These are phyloP conservation scores for Rousettus madagascariensis DNA, from an alignment of 2,797 vertebrate species.

Conservation along the genomic window DNA sequence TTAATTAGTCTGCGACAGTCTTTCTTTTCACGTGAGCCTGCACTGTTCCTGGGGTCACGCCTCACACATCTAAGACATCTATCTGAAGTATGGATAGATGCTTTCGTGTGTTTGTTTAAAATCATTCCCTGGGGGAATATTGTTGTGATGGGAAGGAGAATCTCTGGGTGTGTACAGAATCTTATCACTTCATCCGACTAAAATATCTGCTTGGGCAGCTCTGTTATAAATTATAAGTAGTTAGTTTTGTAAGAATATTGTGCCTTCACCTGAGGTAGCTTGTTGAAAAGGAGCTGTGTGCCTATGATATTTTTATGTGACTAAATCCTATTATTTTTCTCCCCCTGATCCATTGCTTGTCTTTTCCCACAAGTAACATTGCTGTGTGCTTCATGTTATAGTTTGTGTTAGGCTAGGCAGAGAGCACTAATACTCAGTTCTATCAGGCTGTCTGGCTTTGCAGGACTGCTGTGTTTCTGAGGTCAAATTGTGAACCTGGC, in stretches of 20 bases:
- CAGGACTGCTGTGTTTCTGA: constrained; percentile 73
- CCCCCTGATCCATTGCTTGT: constrained; percentile 63
- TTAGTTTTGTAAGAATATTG: constrained; percentile 10
- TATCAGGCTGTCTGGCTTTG: constrained; percentile 66
- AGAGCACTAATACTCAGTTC: constrained; percentile 56
- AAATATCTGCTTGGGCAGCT: neutral
- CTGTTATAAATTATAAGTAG: constrained; percentile 4
- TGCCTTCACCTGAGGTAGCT: constrained; percentile 49
- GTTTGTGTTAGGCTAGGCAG: constrained; percentile 72
- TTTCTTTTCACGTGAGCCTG: constrained; percentile 49
- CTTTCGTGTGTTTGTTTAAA: constrained; percentile 50
- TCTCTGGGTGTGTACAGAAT: constrained; percentile 31
- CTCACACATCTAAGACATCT: neutral
- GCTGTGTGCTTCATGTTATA: constrained; percentile 54
- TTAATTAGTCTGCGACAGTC: constrained; percentile 64
- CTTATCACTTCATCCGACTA: neutral
- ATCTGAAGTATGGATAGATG: neutral
- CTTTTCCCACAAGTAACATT: constrained; percentile 79
- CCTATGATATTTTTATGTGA: constrained; percentile 68
- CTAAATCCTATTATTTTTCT: constrained; percentile 74
- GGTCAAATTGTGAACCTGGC: constrained; percentile 82
- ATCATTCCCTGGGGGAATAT: neutral
- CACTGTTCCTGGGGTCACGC: neutral
- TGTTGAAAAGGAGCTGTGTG: constrained; percentile 37
- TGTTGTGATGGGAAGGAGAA: neutral